Percentiles rank a stretch among this genome's conserved stretches.
Evolutionary conservation across 2,888 invertebrate species (phyloP).

Genomic region (Glaucopsyche alexis): DNA sequence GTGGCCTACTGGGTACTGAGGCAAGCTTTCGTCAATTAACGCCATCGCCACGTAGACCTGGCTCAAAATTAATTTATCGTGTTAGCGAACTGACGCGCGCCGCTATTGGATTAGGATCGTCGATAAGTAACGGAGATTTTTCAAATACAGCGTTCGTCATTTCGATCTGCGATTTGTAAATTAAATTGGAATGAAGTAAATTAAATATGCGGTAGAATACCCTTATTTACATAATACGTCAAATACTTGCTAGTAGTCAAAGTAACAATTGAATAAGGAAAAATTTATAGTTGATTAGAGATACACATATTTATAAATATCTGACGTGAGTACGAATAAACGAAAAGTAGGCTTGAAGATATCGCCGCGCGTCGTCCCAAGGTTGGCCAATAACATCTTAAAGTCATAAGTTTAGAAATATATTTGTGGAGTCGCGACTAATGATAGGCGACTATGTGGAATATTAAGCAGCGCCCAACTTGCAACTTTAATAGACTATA

Average conservation of each 20-base stretch:
- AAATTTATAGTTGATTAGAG: too few relatives aligned
- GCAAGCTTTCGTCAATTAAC: background rate
- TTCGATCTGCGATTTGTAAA: background rate
- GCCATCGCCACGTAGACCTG: background rate
- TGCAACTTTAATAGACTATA: conserved; percentile 1
- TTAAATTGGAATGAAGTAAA: background rate
- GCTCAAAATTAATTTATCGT: conserved; percentile 15
- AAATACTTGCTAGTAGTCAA: too few relatives aligned
- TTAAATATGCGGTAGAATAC: too few relatives aligned
- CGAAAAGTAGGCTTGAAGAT: too few relatives aligned
- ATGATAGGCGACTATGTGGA: conserved; percentile 13
- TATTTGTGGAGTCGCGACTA: background rate
- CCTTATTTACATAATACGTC: too few relatives aligned
- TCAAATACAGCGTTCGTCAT: background rate
- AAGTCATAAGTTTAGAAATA: conserved; percentile 10
- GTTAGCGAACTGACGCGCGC: conserved; percentile 15
- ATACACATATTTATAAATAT: too few relatives aligned
- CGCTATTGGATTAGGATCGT: conserved; percentile 2
- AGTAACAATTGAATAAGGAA: too few relatives aligned
- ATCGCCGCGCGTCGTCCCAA: too few relatives aligned
- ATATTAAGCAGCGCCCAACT: conserved; percentile 7
- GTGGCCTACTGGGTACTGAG: background rate
- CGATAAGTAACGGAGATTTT: conserved; percentile 10
- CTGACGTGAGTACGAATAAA: too few relatives aligned
- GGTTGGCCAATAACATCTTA: background rate